phyloP scores from a whole-genome alignment of 2,113 vertebrate species.

The Nettapus auritus region DNA sequence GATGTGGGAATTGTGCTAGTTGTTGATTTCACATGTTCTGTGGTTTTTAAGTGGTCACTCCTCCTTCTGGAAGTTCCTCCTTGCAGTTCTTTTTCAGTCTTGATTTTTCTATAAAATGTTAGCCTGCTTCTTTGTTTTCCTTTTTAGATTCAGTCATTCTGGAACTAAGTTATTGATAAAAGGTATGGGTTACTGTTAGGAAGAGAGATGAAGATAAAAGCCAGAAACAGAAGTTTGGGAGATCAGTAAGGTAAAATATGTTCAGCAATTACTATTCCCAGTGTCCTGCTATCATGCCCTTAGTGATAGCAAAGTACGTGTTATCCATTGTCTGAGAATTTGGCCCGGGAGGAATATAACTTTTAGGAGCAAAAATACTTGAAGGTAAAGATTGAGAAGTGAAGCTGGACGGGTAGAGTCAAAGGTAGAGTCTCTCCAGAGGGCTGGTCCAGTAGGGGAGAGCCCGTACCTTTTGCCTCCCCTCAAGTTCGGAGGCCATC shows the following conservation, averaged over 20 bases:
- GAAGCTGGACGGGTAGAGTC: neutral
- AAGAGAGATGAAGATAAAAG: constrained; percentile 5
- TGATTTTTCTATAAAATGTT: neutral
- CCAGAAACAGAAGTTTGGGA: constrained; percentile 5
- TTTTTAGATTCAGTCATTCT: neutral
- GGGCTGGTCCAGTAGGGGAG: neutral
- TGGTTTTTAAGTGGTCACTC: neutral
- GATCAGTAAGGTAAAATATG: neutral
- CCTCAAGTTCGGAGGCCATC: neutral
- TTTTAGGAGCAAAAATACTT: neutral
- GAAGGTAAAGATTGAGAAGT: neutral
- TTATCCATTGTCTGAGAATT: neutral
- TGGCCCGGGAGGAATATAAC: neutral
- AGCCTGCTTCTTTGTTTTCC: neutral
- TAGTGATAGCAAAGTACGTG: neutral
- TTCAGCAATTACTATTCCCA: neutral
- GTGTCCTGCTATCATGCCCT: neutral
- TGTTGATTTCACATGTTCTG: neutral
- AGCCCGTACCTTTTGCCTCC: neutral
- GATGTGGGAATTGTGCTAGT: neutral
- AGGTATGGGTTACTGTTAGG: neutral
- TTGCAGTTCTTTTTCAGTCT: neutral
- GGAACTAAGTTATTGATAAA: neutral
- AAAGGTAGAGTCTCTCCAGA: neutral
- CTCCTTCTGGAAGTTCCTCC: neutral